These are phyloP conservation scores for Podargus strigoides DNA, from an alignment of 2,797 vertebrate genomes.

Conservation along the genomic window DNA sequence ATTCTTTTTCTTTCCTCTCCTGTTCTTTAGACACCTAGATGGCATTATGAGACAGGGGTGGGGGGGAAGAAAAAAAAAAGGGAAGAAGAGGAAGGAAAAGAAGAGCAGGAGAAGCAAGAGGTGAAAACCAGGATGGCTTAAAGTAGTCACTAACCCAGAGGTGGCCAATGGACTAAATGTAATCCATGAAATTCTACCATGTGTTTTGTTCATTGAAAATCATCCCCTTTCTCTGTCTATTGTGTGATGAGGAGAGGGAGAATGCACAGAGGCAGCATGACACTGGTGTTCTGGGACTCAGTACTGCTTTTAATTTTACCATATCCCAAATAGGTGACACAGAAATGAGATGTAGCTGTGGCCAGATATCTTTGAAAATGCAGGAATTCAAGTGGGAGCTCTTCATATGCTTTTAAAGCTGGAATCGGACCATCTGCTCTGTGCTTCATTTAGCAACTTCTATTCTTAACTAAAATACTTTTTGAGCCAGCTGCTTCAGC, in stretches of 20 bases:
- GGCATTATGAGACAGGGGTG: not conserved
- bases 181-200: not conserved
- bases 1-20: not conserved
- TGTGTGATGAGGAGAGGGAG: not conserved
- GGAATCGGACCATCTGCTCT: slow-evolving; percentile 42
- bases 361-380: not conserved
- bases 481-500: slow-evolving; percentile 31
- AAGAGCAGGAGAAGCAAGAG: not conserved
- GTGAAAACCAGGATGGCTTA: not conserved
- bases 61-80: not conserved
- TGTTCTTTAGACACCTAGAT: not conserved
- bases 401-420: slow-evolving; percentile 31
- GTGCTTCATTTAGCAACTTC: slow-evolving; percentile 49
- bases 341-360: not conserved
- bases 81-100: not conserved
- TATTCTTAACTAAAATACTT: slow-evolving; percentile 50
- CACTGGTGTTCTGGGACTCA: not conserved
- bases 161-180: not conserved
- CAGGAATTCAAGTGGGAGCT: slow-evolving; percentile 21
- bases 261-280: not conserved
- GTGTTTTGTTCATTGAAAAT: not conserved
- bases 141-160: not conserved
- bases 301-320: not conserved
- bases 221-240: not conserved
- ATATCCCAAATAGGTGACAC: not conserved